Base-by-base conservation (phyloP, 2,113 vertebrate genomes). In the Alligator mississippiensis region DNA sequence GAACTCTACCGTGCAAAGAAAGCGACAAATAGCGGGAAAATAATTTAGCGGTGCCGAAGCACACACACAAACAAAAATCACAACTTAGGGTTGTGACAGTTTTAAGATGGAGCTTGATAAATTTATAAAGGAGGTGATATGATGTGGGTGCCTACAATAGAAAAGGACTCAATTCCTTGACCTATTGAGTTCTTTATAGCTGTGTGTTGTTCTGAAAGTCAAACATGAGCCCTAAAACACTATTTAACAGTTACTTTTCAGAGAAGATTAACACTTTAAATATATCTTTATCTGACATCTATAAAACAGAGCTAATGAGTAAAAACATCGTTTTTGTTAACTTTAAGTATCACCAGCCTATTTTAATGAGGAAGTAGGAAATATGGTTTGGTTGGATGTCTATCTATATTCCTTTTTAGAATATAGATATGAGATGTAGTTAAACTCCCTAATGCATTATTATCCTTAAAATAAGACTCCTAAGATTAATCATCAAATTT, bases 41-140 rank as follows among this genome's bases (percentile, higher is more conserved):
- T n/a, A n/a, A n/a, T n/a, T n/a, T n/a, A n/a, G n/a, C n/a, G n/a
- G n/a, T n/a, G n/a, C n/a, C n/a, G n/a, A n/a, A n/a, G n/a, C n/a
- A n/a, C n/a, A n/a, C n/a, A n/a, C n/a, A n/a, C n/a, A n/a, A n/a
- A n/a, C n/a, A n/a, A n/a, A n/a, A n/a, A n/a, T n/a, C n/a, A n/a
- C n/a, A n/a, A n/a, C n/a, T n/a, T n/a, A n/a, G n/a, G n/a, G n/a
- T n/a, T n/a, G n/a, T n/a, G n/a, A n/a, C n/a, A 96, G 47, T 84
- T 89, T 77, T 77, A 85, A 97, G 93, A 96, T 96, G 89, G 85
- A 96, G 91, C 93, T 87, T 88, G 95, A 96, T 96, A 95, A 95
- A 87, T 93, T 94, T 92, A 66, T 66, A 59, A 19, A 92, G 79
- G 85, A 93, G 76, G 58, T 58, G 80, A 47, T 92, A 80, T 96